Conservation (phyloP, 2,113 vertebrate genomes). For the Xyliphius kryptos region DNA sequence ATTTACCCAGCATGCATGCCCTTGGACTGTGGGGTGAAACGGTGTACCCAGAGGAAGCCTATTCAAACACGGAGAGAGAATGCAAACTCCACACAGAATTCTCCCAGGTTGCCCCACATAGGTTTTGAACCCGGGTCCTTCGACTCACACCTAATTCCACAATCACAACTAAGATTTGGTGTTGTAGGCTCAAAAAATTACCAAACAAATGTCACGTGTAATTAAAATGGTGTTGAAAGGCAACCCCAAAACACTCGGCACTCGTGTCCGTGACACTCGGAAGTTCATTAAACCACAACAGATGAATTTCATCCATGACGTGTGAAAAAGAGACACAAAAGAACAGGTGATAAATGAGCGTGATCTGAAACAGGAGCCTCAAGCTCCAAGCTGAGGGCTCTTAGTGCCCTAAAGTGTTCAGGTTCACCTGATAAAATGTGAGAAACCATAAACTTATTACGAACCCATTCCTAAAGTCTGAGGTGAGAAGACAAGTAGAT, state of each 20-base stretch:
- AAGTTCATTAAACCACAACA: conserved; percentile 29
- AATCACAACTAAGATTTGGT: too few species aligned
- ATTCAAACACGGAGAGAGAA: too few species aligned
- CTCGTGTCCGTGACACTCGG: background rate
- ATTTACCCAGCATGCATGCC: too few species aligned
- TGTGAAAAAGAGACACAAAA: conserved; percentile 18
- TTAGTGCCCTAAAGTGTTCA: conserved; percentile 39
- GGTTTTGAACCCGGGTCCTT: too few species aligned
- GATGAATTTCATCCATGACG: conserved; percentile 13
- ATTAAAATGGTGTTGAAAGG: background rate
- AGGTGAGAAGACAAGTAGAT: background rate
- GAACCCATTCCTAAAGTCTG: background rate
- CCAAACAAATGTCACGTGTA: too few species aligned
- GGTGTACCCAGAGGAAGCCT: too few species aligned
- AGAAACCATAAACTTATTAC: background rate
- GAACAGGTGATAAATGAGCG: conserved; percentile 9
- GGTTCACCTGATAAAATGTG: conserved; percentile 29
- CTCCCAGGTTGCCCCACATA: too few species aligned
- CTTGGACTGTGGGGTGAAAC: too few species aligned
- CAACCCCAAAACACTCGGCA: conserved; percentile 16
- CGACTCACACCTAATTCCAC: too few species aligned
- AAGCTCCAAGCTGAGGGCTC: conserved; percentile 37
- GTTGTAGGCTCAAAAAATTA: too few species aligned
- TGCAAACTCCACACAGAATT: too few species aligned
- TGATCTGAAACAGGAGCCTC: conserved; percentile 5